Conservation (phyloP, 2,797 vertebrate species). For the Todus mexicanus region DNA sequence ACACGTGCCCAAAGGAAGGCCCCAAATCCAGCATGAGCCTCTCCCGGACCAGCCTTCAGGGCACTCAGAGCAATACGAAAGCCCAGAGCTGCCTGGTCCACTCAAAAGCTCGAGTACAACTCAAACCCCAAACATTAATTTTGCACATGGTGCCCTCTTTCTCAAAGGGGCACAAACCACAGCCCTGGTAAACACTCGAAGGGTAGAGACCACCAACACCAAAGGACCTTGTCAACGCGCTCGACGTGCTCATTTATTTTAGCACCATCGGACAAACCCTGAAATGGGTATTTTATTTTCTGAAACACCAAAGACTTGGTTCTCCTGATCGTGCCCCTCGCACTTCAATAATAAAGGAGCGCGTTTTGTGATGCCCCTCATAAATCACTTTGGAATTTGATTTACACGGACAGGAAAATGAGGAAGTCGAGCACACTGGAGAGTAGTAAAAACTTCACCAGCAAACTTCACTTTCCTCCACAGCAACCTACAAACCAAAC, state of each 20-base stretch:
- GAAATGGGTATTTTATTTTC: not conserved
- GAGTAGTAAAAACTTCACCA: constrained; percentile 56
- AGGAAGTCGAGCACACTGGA: constrained; percentile 48
- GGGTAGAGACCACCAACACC: not conserved
- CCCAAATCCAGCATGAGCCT: not conserved
- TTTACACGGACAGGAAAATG: constrained; percentile 29
- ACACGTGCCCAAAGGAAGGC: not conserved
- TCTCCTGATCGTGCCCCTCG: not conserved
- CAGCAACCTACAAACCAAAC: constrained; percentile 46
- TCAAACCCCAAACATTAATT: not conserved
- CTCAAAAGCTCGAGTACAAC: not conserved
- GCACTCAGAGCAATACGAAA: fast-evolving
- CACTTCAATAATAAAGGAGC: not conserved
- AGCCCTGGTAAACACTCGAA: not conserved
- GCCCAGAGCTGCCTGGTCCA: not conserved
- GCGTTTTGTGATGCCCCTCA: not conserved
- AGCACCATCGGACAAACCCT: not conserved
- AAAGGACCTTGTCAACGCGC: not conserved
- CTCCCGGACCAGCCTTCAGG: fast-evolving
- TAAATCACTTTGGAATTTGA: constrained; percentile 24
- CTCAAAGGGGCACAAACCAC: not conserved
- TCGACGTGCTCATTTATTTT: not conserved
- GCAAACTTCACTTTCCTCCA: constrained; percentile 50
- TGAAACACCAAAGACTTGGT: not conserved
- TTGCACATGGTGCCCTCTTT: not conserved